Evolutionary conservation across 1,140 invertebrate species (phyloP).

Genomic region (Sycophaga agraensis): DNA sequence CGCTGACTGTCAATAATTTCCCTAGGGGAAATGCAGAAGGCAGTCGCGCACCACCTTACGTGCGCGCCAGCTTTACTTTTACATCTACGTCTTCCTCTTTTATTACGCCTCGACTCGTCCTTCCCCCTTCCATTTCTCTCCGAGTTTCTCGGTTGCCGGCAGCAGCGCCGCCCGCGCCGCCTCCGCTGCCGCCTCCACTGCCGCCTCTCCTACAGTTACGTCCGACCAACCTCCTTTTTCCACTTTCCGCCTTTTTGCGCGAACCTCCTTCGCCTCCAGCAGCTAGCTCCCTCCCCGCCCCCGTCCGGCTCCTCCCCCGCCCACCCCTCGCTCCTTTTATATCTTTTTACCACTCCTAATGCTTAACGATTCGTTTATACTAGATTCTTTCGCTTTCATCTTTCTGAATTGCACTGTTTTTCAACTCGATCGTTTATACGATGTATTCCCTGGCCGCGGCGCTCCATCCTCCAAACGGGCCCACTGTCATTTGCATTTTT

Average conservation of each 20-base stretch:
- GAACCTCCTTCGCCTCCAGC: no score
- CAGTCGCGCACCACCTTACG: constrained; percentile 31
- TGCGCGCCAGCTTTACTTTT: constrained; percentile 30
- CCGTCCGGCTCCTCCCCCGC: constrained; percentile 20
- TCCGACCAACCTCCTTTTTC: constrained; percentile 2
- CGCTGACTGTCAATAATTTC: constrained; percentile 58
- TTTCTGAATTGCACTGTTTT: constrained; percentile 8
- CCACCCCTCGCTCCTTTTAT: constrained; percentile 18
- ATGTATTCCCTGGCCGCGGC: no score
- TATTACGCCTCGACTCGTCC: constrained; percentile 20
- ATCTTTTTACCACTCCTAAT: constrained; percentile 14
- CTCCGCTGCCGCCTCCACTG: constrained; percentile 13
- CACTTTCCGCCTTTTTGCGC: constrained; percentile 25
- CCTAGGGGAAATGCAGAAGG: constrained; percentile 52
- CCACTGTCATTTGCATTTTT: no score
- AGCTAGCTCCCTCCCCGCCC: no score
- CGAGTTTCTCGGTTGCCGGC: neutral
- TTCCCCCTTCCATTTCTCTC: neutral
- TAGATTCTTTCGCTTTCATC: constrained; percentile 22
- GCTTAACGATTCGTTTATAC: constrained; percentile 25
- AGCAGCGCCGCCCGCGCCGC: neutral
- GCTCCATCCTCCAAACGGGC: no score
- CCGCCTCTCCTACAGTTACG: neutral
- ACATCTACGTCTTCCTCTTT: constrained; percentile 32
- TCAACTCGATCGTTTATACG: constrained; percentile 6